phyloP scores from a whole-genome alignment of 2,797 vertebrate species.

The Clarias pachynema region DNA sequence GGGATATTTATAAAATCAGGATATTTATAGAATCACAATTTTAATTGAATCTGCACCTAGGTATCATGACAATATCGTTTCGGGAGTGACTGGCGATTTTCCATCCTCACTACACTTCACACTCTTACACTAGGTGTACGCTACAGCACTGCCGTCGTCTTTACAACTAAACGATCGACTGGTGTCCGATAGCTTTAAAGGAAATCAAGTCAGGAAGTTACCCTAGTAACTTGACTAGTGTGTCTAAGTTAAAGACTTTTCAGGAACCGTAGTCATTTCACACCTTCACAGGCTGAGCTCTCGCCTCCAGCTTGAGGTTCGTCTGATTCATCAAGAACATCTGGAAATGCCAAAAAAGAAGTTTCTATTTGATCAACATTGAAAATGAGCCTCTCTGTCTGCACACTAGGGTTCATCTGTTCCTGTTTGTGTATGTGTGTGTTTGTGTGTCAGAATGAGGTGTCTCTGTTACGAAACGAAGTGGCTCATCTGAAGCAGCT shows the following conservation, averaged over 20 bases:
- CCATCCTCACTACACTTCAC: background rate
- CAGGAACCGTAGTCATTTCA: background rate
- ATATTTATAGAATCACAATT: too few species aligned
- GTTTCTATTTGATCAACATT: conserved; percentile 9
- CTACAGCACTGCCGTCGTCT: background rate
- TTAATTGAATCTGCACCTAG: too few species aligned
- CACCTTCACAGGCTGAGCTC: background rate
- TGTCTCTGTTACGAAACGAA: conserved; percentile 93
- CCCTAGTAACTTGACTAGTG: background rate
- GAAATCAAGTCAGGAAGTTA: background rate
- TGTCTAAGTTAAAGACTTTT: background rate
- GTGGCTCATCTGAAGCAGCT: conserved; percentile 98
- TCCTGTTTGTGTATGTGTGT: background rate
- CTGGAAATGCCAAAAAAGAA: conserved; percentile 6
- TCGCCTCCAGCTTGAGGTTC: background rate
- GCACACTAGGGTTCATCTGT: conserved; percentile 34
- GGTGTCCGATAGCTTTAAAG: background rate
- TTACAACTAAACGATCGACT: background rate
- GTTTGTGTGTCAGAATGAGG: conserved; percentile 84
- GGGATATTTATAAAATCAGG: too few species aligned
- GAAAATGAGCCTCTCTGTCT: background rate
- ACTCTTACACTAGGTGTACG: background rate
- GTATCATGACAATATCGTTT: too few species aligned
- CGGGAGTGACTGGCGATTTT: too few species aligned
- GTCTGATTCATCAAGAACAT: conserved; percentile 22